phyloP scores from a whole-genome alignment of 2,888 invertebrate genomes.

The Cheilosia impressa region DNA sequence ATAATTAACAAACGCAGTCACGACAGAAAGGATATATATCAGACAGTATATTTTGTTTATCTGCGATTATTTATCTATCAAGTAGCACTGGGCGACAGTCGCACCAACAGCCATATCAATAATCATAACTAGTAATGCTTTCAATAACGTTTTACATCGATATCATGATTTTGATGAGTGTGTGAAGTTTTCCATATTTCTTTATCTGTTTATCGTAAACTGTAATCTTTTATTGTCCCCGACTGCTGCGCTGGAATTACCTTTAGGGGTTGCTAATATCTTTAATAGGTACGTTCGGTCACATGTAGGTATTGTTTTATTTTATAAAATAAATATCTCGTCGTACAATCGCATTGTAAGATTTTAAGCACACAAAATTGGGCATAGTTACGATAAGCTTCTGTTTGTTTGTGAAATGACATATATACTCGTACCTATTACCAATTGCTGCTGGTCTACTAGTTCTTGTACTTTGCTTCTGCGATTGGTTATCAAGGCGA shows the following conservation, averaged over 20 bases:
- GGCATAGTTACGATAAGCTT: slow-evolving; percentile 45
- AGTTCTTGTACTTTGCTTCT: slow-evolving; percentile 52
- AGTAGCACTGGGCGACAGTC: slow-evolving; percentile 35
- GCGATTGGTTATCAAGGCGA: slow-evolving; percentile 49
- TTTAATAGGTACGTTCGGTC: slow-evolving; percentile 3
- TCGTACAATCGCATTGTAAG: slow-evolving; percentile 43
- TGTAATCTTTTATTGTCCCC: slow-evolving; percentile 55
- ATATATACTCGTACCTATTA: too few species aligned
- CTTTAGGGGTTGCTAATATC: slow-evolving; percentile 45
- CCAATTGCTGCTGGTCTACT: not conserved
- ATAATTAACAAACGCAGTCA: slow-evolving; percentile 3
- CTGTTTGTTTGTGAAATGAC: slow-evolving; percentile 19
- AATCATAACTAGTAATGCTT: slow-evolving; percentile 51
- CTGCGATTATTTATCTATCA: slow-evolving; percentile 52
- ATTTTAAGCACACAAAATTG: slow-evolving; percentile 56
- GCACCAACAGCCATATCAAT: slow-evolving; percentile 37
- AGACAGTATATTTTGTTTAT: slow-evolving; percentile 43
- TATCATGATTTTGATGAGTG: slow-evolving; percentile 49
- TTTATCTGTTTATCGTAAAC: slow-evolving; percentile 66
- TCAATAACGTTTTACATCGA: slow-evolving; percentile 43
- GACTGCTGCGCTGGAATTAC: slow-evolving; percentile 39
- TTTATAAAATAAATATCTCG: slow-evolving; percentile 44
- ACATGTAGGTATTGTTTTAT: slow-evolving; percentile 31
- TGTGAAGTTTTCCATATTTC: slow-evolving; percentile 21
- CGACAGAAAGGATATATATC: slow-evolving; percentile 31